These are phyloP conservation scores for Dromococcyx pavoninus DNA, from an alignment of 2,797 vertebrate genomes.

Conservation along the genomic window DNA sequence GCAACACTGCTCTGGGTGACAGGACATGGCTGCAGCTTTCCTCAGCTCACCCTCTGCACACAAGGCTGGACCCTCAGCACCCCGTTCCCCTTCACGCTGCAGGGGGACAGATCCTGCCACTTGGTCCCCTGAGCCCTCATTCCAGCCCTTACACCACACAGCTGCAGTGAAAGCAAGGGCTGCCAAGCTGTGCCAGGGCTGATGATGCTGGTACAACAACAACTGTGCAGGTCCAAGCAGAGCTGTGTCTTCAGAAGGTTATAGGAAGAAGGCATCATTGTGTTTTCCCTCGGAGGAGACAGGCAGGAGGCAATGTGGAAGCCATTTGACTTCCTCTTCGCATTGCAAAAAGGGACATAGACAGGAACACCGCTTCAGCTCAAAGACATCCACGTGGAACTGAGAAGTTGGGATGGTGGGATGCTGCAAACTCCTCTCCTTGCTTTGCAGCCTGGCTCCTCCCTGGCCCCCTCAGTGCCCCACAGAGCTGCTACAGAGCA, in stretches of 20 bases:
- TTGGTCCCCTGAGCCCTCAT: background rate
- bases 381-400: background rate
- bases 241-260: background rate
- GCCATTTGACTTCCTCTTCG: background rate
- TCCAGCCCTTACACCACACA: fast-evolving
- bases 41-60: fast-evolving
- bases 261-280: background rate
- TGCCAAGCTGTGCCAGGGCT: background rate
- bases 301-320: background rate
- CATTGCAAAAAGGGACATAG: background rate
- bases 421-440: background rate
- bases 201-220: background rate
- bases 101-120: background rate
- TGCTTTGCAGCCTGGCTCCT: background rate
- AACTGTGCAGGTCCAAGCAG: fast-evolving
- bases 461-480: background rate
- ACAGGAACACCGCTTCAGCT: background rate
- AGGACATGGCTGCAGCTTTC: background rate
- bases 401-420: background rate
- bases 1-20: background rate
- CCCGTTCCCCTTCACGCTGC: background rate
- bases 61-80: background rate
- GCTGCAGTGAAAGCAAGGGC: background rate
- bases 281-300: background rate
- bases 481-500: background rate